Percentiles rank a stretch among this genome's conserved stretches.
phyloP scores from a whole-genome alignment of 2,797 vertebrate species.

The Synaphobranchus kaupii region DNA sequence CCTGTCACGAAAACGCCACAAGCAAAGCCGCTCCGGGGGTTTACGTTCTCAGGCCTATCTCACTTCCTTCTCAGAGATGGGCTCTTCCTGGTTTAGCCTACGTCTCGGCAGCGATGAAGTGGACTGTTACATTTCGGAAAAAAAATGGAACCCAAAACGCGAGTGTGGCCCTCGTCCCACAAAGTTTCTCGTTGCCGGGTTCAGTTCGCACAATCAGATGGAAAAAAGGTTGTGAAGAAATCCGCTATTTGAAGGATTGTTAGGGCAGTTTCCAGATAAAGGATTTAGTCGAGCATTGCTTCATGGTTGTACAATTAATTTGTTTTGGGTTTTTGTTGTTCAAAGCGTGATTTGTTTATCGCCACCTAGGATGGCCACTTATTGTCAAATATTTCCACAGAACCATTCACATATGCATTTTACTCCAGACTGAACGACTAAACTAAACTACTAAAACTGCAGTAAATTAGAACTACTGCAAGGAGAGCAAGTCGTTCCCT shows the following conservation, averaged over 20 bases:
- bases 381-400: neutral
- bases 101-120: neutral
- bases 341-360: neutral
- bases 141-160: neutral
- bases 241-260: neutral
- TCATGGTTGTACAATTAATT: neutral
- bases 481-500: neutral
- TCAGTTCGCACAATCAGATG: neutral
- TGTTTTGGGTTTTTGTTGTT: neutral
- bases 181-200: neutral
- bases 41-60: neutral
- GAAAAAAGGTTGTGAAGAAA: neutral
- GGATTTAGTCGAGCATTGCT: neutral
- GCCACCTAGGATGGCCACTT: neutral
- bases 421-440: neutral
- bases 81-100: neutral
- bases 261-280: neutral
- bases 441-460: neutral
- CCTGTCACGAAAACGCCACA: neutral
- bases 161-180: neutral
- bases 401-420: neutral
- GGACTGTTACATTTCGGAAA: neutral
- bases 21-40: neutral
- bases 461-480: constrained; percentile 15
- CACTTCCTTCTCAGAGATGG: neutral